phyloP scores from a whole-genome alignment of 2,113 vertebrate species.

The Bothrops jararaca region DNA sequence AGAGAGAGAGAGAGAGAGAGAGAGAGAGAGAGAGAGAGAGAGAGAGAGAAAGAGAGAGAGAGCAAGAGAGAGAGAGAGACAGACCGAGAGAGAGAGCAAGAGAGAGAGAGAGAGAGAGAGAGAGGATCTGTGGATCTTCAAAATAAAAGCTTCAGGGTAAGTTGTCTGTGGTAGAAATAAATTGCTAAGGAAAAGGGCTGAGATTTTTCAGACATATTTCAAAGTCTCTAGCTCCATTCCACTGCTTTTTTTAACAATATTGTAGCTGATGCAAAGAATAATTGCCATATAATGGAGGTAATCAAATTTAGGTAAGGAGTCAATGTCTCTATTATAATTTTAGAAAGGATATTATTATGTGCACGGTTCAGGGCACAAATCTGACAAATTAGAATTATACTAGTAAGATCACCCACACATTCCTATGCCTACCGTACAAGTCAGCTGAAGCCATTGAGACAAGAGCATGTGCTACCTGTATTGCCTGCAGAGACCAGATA shows the following conservation, averaged over 20 bases:
- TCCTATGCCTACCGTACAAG: neutral
- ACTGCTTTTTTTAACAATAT: neutral
- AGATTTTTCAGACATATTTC: constrained; percentile 5
- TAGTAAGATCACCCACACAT: neutral
- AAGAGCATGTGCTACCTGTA: neutral
- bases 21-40: too few relatives aligned
- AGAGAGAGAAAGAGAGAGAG: too few relatives aligned
- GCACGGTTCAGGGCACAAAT: neutral
- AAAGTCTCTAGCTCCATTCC: neutral
- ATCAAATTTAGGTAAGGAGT: neutral
- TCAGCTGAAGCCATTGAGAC: neutral
- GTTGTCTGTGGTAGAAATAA: neutral
- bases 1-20: too few relatives aligned
- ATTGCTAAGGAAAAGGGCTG: neutral
- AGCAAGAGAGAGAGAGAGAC: too few relatives aligned
- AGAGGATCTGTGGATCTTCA: neutral
- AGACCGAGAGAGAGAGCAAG: too few relatives aligned
- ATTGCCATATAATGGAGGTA: neutral
- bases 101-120: too few relatives aligned
- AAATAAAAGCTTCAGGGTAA: constrained; percentile 2
- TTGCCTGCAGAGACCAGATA: neutral
- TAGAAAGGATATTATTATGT: neutral
- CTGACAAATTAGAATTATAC: neutral
- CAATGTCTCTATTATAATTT: neutral
- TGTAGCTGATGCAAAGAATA: neutral